Conservation (phyloP, 2,797 vertebrate genomes). For the Microctenopoma lineatum region DNA sequence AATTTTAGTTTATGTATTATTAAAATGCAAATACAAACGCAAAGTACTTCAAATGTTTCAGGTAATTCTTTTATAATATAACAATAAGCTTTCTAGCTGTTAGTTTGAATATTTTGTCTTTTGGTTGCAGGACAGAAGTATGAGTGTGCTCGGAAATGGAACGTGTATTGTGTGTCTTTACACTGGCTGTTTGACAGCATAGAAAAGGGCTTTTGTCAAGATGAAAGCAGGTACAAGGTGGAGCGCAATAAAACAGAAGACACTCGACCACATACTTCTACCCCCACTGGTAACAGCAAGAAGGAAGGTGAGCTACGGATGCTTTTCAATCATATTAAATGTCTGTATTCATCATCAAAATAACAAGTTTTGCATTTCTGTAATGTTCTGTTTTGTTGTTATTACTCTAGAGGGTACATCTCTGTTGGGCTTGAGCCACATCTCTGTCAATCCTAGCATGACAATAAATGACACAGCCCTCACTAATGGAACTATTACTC, state of each 20-base stretch:
- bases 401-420: conserved; percentile 67
- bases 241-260: conserved; percentile 70
- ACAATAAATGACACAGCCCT: conserved; percentile 88
- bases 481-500: conserved; percentile 82
- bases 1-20: neutral
- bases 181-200: conserved; percentile 98
- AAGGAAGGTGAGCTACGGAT: conserved; percentile 81
- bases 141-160: conserved; percentile 96
- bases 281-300: conserved; percentile 84
- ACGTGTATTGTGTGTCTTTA: conserved; percentile 92
- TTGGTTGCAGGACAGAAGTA: conserved; percentile 92
- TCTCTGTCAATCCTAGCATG: conserved; percentile 88
- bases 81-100: neutral
- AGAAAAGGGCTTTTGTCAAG: conserved; percentile 94
- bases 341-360: neutral
- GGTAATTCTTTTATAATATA: neutral
- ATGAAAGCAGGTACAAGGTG: conserved; percentile 89
- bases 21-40: neutral
- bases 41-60: neutral
- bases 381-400: neutral
- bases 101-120: neutral
- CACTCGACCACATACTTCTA: conserved; percentile 88
- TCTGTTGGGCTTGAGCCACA: conserved; percentile 92
- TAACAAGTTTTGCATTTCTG: neutral
- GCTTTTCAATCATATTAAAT: neutral